Evolutionary conservation across 1,140 invertebrate species (phyloP).

Genomic region (Ectropis grisescens): DNA sequence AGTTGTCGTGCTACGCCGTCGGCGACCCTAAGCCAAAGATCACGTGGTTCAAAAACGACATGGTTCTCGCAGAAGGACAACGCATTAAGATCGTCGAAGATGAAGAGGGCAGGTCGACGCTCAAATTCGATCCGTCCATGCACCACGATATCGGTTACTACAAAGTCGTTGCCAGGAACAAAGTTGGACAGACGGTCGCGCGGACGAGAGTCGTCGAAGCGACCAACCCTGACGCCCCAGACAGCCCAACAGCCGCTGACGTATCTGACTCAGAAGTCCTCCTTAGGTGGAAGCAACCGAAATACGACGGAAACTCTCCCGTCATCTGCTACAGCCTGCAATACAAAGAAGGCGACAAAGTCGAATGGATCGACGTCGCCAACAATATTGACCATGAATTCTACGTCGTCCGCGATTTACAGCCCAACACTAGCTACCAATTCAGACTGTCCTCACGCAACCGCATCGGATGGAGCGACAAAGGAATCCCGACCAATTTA

Average conservation of each 20-base stretch:
- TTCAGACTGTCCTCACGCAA: slow-evolving; percentile 93
- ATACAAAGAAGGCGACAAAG: slow-evolving; percentile 80
- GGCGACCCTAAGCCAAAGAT: slow-evolving; percentile 91
- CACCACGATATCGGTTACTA: slow-evolving; percentile 92
- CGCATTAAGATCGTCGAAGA: slow-evolving; percentile 83
- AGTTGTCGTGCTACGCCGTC: slow-evolving; percentile 87
- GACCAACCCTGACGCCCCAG: slow-evolving; percentile 84
- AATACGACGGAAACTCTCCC: slow-evolving; percentile 85
- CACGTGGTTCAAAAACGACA: slow-evolving; percentile 97
- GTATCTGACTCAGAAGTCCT: slow-evolving; percentile 89
- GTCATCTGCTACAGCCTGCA: slow-evolving; percentile 90
- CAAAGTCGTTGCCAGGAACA: slow-evolving; percentile 94
- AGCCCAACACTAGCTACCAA: slow-evolving; percentile 85
- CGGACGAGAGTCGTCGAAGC: slow-evolving; percentile 81
- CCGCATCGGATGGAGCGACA: slow-evolving; percentile 92
- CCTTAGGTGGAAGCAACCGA: slow-evolving; percentile 90
- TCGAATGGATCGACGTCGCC: slow-evolving; percentile 89
- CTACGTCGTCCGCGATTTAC: slow-evolving; percentile 84
- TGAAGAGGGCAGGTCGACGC: slow-evolving; percentile 82
- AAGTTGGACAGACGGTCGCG: slow-evolving; percentile 82
- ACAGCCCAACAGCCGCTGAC: slow-evolving; percentile 87
- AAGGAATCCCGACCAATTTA: slow-evolving; percentile 79
- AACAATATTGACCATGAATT: slow-evolving; percentile 96
- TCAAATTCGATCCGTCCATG: slow-evolving; percentile 81
- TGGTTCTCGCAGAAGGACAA: slow-evolving; percentile 84